Conservation (phyloP, 1,140 invertebrate genomes). For the Eupeodes corollae region DNA sequence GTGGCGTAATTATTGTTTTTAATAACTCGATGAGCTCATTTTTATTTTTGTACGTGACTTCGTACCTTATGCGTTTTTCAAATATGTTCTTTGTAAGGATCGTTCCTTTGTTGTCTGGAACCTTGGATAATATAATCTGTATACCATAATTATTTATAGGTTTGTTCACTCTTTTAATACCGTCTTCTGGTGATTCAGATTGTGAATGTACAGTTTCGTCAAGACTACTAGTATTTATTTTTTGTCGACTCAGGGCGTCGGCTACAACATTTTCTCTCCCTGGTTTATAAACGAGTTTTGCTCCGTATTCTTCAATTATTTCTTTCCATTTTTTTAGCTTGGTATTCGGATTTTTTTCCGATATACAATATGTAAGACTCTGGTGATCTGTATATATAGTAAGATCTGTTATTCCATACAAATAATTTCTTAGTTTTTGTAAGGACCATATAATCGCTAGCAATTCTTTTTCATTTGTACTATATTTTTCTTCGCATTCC, state of each 20-base stretch:
- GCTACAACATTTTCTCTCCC: constrained; percentile 11
- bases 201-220: not conserved
- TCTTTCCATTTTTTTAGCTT: constrained; percentile 32
- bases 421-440: constrained; percentile 27
- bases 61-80: not conserved
- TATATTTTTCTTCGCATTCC: constrained; percentile 30
- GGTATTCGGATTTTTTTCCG: constrained; percentile 25
- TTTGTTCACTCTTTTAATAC: not conserved
- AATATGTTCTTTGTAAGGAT: not conserved
- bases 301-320: constrained; percentile 23
- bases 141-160: constrained; percentile 2
- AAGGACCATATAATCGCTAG: constrained; percentile 37
- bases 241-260: constrained; percentile 5
- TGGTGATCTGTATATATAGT: constrained; percentile 27
- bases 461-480: constrained; percentile 32
- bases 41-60: too few species aligned
- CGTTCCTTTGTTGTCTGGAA: too few species aligned
- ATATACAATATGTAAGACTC: constrained; percentile 32
- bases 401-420: constrained; percentile 15
- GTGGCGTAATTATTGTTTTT: constrained; percentile 1
- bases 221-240: not conserved
- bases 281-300: constrained; percentile 21
- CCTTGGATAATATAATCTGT: not conserved
- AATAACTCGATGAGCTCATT: not conserved
- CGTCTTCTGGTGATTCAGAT: not conserved